phyloP scores from a whole-genome alignment of 2,797 vertebrate genomes.

The Lemur catta region DNA sequence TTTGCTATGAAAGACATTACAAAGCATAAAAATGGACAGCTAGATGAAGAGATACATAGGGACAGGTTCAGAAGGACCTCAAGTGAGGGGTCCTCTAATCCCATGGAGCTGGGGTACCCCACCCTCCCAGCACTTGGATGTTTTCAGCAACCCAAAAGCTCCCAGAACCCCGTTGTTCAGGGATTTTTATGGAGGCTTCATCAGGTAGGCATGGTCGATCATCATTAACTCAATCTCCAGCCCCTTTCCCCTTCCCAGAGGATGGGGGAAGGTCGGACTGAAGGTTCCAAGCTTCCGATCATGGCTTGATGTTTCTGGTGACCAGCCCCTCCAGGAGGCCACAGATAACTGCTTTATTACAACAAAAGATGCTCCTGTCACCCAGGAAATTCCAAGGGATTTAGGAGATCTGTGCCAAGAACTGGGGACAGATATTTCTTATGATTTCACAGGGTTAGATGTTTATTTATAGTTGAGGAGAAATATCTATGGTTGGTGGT shows the following conservation, averaged over 20 bases:
- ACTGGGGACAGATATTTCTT: background rate
- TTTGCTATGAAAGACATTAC: background rate
- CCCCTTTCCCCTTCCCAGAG: background rate
- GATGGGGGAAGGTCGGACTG: fast-evolving
- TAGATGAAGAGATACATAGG: background rate
- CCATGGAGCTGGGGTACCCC: fast-evolving
- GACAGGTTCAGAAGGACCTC: background rate
- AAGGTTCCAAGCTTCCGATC: background rate
- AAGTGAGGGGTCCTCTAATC: too few relatives aligned
- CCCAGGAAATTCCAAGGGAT: background rate
- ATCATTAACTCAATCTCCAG: background rate
- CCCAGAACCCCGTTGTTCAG: background rate
- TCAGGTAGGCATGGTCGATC: background rate
- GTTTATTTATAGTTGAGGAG: background rate
- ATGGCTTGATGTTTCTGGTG: background rate
- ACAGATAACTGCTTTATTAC: background rate
- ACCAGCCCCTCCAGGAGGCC: background rate
- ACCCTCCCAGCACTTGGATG: background rate
- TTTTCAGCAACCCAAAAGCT: background rate
- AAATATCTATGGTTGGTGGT: background rate
- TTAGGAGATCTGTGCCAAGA: background rate
- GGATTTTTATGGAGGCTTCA: background rate
- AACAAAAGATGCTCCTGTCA: background rate
- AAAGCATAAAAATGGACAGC: background rate
- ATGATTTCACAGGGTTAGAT: background rate